phyloP scores from a whole-genome alignment of 2,113 vertebrate species.

The Dascyllus trimaculatus region DNA sequence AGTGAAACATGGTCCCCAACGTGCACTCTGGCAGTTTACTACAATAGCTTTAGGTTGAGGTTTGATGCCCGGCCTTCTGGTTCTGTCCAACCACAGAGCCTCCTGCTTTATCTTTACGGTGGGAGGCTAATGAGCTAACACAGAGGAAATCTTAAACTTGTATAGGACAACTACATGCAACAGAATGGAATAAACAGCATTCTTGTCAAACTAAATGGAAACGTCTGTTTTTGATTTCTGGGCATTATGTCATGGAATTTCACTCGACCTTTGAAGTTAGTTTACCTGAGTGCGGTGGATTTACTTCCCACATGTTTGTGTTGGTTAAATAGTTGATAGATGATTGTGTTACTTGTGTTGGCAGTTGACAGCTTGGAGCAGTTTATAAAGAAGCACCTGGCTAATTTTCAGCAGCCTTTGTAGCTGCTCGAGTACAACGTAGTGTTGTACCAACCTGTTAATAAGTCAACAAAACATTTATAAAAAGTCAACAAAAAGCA shows the following conservation, averaged over 20 bases:
- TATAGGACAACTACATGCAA: constrained; percentile 40
- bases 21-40: constrained; percentile 36
- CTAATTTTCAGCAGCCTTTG: constrained; percentile 77
- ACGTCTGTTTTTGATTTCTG: constrained; percentile 70
- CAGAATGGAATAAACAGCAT: constrained; percentile 55
- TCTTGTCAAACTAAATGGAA: constrained; percentile 59
- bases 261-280: constrained; percentile 53
- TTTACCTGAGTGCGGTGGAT: constrained; percentile 50
- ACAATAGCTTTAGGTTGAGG: constrained; percentile 40
- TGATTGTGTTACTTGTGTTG: constrained; percentile 50
- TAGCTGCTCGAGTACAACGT: constrained; percentile 80
- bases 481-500: constrained; percentile 18
- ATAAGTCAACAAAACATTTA: constrained; percentile 20
- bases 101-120: constrained; percentile 45
- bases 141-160: constrained; percentile 56
- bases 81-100: constrained; percentile 11
- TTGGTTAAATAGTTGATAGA: constrained; percentile 53
- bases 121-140: constrained; percentile 55
- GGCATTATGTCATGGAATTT: constrained; percentile 66
- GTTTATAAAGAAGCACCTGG: constrained; percentile 86
- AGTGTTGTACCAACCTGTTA: constrained; percentile 10
- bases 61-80: constrained; percentile 37
- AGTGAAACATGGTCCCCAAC: constrained; percentile 21
- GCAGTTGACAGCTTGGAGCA: constrained; percentile 82
- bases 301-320: constrained; percentile 59